Percentiles rank a stretch among this genome's conserved stretches.
These are phyloP conservation scores for Dromiciops gliroides DNA, from an alignment of 2,113 vertebrate genomes.

Conservation along the genomic window DNA sequence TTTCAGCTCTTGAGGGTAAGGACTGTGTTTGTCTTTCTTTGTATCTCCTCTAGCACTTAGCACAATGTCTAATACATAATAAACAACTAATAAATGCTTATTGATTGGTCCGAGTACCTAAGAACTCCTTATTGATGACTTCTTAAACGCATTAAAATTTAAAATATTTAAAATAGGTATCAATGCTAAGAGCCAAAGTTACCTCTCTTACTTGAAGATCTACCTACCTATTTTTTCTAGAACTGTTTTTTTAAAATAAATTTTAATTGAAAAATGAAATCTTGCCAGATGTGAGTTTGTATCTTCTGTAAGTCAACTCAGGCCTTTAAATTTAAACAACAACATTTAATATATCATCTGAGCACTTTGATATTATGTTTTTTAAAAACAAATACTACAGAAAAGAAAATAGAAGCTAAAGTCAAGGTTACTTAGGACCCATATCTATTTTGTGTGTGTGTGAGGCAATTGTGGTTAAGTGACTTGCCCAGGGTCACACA, in stretches of 20 bases:
- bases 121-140: not conserved
- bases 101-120: not conserved
- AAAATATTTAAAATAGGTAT: not conserved
- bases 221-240: not conserved
- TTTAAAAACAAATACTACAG: too few species aligned
- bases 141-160: not conserved
- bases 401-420: not conserved
- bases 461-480: too few species aligned
- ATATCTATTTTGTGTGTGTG: too few species aligned
- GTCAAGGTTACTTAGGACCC: not conserved
- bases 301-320: not conserved
- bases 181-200: not conserved
- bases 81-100: not conserved
- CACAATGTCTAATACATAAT: not conserved
- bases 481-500: too few species aligned
- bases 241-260: not conserved
- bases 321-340: not conserved
- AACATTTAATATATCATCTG: not conserved
- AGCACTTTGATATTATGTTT: too few species aligned
- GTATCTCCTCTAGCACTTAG: not conserved
- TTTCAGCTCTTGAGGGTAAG: not conserved
- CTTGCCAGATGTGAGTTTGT: not conserved
- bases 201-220: not conserved
- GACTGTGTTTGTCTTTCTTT: not conserved
- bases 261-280: not conserved